Percentiles rank a stretch among this genome's conserved stretches.
Evolutionary conservation across 2,113 vertebrate species (phyloP).

Genomic region (Syngnathus floridae): DNA sequence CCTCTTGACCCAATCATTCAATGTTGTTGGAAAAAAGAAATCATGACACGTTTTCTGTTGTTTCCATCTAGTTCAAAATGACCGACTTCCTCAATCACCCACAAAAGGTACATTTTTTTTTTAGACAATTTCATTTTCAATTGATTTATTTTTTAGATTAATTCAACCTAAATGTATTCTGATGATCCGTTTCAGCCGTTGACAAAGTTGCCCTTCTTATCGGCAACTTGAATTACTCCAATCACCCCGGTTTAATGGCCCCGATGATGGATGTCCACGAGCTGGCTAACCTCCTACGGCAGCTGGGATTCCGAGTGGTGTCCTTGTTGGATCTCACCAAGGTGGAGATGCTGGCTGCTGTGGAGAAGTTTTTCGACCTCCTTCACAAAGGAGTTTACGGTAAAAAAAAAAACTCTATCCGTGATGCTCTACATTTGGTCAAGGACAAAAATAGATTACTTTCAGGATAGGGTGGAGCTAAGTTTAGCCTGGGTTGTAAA

Average conservation of each 20-base stretch:
- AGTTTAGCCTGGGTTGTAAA: too few relatives aligned
- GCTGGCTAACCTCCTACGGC: constrained; percentile 73
- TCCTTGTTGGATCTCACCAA: constrained; percentile 81
- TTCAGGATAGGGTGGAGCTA: too few relatives aligned
- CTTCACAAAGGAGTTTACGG: constrained; percentile 80
- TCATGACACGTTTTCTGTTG: constrained; percentile 11
- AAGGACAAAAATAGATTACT: too few relatives aligned
- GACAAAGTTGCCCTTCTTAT: constrained; percentile 84
- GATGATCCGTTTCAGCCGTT: constrained; percentile 66
- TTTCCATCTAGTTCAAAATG: constrained; percentile 34
- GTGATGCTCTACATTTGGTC: too few relatives aligned
- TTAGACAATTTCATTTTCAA: constrained; percentile 2
- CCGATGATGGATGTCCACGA: constrained; percentile 80
- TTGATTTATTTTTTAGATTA: not conserved
- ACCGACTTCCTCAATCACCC: constrained; percentile 22
- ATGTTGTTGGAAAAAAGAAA: not conserved
- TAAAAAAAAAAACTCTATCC: constrained; percentile 34
- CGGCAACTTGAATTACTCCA: constrained; percentile 78
- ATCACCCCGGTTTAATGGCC: constrained; percentile 76
- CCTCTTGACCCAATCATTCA: not conserved
- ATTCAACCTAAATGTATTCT: not conserved
- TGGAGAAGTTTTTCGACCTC: constrained; percentile 75
- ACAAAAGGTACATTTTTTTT: constrained; percentile 55
- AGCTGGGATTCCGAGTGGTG: constrained; percentile 78
- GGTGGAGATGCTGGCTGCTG: constrained; percentile 74